Evolutionary conservation across 2,888 invertebrate genomes (phyloP), one percentile per base, ranked within the genome.

Genomic region (Dynastes hyllus): DNA sequence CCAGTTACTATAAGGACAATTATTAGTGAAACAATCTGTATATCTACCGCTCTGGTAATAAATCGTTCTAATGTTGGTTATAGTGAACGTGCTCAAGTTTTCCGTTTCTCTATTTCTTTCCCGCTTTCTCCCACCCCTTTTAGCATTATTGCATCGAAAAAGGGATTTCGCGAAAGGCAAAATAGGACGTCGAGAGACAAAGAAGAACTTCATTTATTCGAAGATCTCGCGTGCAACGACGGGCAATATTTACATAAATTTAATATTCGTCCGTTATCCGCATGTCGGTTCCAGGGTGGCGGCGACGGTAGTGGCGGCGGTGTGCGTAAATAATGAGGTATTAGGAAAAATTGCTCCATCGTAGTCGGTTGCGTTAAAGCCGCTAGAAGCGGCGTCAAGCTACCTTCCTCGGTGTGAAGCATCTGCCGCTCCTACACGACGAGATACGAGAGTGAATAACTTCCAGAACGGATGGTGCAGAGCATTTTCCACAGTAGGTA

Each of bases 231-330:
- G 40, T 40, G 66, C 66, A 22, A 22, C 9, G 27, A 6, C 11
- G 27, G n/a, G 29, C 27, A 69, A 50, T 51, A 69, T 69, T 69
- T 69, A 69, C 51, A 69, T 69, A 69, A 69, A 50, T 69, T 69
- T 69, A 69, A 50, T 69, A 69, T 69, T 50, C 67, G 67, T 69
- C 67, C 29, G 67, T 69, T 69, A 69, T 50, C 50, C 67, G 67
- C 50, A 50, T 50, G 45, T 45, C 45, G 45, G 45, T 11, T 45
- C 8, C 8, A 8, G 45, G 45, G 45, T 11, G 45, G 45, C 11
- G 27, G 45, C 67, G 29, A 22, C 67, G 50, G 45, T 50, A 27
- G 67, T 11, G 67, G 27, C 27, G 27, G 67, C 27, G 67, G 27
- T 61, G 27, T 51, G 67, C 67, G 67, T 69, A 69, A 69, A 69